phyloP scores from a whole-genome alignment of 2,113 vertebrate genomes.

The Lepidiolamprologus cunningtoni region DNA sequence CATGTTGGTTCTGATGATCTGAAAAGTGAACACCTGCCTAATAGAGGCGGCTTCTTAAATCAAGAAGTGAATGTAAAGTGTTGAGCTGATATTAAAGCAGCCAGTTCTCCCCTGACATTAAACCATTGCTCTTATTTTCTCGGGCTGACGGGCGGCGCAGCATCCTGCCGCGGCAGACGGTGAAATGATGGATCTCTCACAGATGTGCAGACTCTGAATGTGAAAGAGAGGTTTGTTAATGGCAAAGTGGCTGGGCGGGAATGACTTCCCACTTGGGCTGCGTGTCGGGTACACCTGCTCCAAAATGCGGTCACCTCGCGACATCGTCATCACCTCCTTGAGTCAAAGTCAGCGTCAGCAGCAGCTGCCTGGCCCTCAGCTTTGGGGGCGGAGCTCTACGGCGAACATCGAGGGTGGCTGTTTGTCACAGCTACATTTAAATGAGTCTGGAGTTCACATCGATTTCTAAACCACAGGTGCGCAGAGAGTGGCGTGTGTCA shows the following conservation, averaged over 20 bases:
- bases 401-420: background rate
- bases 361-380: slow-evolving; percentile 31
- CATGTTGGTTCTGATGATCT: background rate
- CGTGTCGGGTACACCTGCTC: slow-evolving; percentile 65
- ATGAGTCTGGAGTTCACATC: background rate
- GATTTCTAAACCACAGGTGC: background rate
- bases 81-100: background rate
- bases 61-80: background rate
- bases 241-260: background rate
- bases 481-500: background rate
- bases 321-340: slow-evolving; percentile 41
- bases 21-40: background rate
- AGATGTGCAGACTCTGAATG: slow-evolving; percentile 18
- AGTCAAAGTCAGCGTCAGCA: slow-evolving; percentile 62
- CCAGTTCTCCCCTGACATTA: background rate
- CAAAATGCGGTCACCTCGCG: slow-evolving; percentile 13
- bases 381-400: background rate
- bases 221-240: background rate
- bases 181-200: slow-evolving; percentile 52
- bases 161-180: slow-evolving; percentile 35
- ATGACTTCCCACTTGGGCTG: slow-evolving; percentile 17
- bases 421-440: background rate
- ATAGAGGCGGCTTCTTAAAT: background rate
- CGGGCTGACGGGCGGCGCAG: slow-evolving; percentile 18
- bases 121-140: background rate